These are phyloP conservation scores for Acromyrmex echinatior DNA, from an alignment of 1,140 invertebrate genomes.

Conservation along the genomic window DNA sequence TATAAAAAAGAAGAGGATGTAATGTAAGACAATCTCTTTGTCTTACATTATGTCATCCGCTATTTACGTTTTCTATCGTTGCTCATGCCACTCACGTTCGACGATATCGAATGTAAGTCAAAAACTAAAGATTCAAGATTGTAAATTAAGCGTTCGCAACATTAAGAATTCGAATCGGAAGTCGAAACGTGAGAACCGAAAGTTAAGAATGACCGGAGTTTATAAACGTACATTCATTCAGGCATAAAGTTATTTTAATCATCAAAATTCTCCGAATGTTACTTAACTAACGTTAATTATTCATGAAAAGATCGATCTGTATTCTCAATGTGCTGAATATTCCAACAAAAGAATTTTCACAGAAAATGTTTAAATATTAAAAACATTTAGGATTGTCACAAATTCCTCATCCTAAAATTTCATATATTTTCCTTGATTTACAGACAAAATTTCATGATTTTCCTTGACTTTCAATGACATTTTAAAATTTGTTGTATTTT, in stretches of 20 bases:
- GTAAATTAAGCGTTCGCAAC: background rate
- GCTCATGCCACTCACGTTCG: background rate
- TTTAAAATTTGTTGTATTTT: no score
- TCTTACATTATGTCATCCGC: background rate
- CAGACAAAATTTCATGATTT: no score
- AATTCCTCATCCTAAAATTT: no score
- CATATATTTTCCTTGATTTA: no score
- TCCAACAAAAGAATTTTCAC: no score
- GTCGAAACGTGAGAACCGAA: background rate
- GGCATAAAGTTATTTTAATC: background rate
- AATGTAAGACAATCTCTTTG: background rate
- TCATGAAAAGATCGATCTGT: no score
- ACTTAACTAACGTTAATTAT: no score
- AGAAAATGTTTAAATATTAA: no score
- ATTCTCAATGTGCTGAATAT: no score
- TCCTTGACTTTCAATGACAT: no score
- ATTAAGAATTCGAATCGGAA: background rate
- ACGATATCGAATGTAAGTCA: background rate
- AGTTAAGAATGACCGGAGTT: background rate
- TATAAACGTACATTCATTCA: background rate
- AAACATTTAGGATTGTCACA: no score
- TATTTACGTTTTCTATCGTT: constrained; percentile 23
- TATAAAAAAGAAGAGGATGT: background rate
- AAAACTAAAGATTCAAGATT: background rate
- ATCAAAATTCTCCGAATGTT: background rate